Evolutionary conservation across 2,888 invertebrate genomes (phyloP), one percentile per base, ranked within the genome.

Genomic region (Minunthozetes semirufus): DNA sequence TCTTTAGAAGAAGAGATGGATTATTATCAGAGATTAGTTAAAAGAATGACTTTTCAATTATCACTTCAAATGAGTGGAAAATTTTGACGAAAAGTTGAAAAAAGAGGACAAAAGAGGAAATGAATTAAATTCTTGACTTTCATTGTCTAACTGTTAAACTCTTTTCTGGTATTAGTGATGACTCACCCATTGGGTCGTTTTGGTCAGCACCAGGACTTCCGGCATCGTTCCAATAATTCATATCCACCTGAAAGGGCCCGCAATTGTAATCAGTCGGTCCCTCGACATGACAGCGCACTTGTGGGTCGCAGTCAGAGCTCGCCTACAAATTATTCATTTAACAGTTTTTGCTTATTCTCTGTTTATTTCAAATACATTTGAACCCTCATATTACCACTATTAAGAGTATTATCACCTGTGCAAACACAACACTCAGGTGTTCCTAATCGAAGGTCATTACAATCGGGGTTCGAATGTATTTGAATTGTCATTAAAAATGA

Each of bases 161-260:
- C 53, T n/a, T 19, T 13, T 19, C 19, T 53, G 1, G 59, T 22
- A 68, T 29, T 25, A n/a, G n/a, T 33, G 22, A 73, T 48, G 59
- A 53, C 73, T 76, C 68, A 76, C 76, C 76, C 42, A 76, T 29
- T 27, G 76, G 76, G 27, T 76, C 72, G 38, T 17, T 29, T 25
- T 48, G 53, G 61, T 75, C 53, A 19, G 59, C 22, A n/a, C 74
- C 75, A n/a, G 71, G 71, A 38, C 68, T 33, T 19, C 74, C 76
- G 27, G 77, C 71, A 50, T 48, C 29, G 19, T 46, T 50, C 77
- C 77, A 77, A 66, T 77, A 77, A 22, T 72, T 53, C 11, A 22
- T 17, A n/a, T 66, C 53, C 1, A 77, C 6, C 42, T 77, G 77
- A 72, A 72, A 77, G 25, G 77, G 76, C 17, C 77, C 77, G 66